These are phyloP conservation scores for Acleris cristana DNA, from an alignment of 2,888 invertebrate genomes.

Conservation along the genomic window DNA sequence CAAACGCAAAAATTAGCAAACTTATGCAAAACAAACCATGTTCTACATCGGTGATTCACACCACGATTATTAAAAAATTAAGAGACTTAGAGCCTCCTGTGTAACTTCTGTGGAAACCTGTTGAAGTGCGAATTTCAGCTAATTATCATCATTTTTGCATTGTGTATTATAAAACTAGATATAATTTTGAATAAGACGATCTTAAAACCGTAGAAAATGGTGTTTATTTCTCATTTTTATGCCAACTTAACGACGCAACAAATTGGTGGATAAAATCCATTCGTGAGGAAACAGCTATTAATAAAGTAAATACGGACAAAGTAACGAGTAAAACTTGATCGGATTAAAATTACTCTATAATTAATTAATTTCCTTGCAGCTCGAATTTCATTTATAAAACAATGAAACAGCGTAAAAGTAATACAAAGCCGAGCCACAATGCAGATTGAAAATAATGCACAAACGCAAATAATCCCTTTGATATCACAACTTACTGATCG, in stretches of 20 bases:
- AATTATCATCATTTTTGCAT: conserved; percentile 40
- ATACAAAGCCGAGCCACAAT: conserved; percentile 30
- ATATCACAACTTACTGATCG: conserved; percentile 55
- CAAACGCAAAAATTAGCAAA: conserved; percentile 38
- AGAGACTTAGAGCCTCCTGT: conserved; percentile 43
- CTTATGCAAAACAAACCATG: conserved; percentile 40
- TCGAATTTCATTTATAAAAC: conserved; percentile 17
- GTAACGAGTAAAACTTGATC: not conserved
- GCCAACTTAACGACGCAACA: too few species aligned
- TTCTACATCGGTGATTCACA: conserved; percentile 46
- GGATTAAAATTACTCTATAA: not conserved
- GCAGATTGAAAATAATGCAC: conserved; percentile 32
- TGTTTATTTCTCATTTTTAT: too few species aligned
- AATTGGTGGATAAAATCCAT: too few species aligned
- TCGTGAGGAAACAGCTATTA: too few species aligned
- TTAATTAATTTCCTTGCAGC: conserved; percentile 6
- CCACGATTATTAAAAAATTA: conserved; percentile 53
- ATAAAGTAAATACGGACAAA: too few species aligned
- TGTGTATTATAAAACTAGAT: not conserved
- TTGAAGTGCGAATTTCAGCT: conserved; percentile 41
- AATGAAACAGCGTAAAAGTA: conserved; percentile 23
- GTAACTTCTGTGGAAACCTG: conserved; percentile 34
- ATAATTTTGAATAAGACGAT: not conserved
- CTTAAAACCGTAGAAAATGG: too few species aligned
- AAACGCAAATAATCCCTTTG: conserved; percentile 44